Evolutionary conservation across 2,797 vertebrate species (phyloP).

Genomic region (Coilia nasus): DNA sequence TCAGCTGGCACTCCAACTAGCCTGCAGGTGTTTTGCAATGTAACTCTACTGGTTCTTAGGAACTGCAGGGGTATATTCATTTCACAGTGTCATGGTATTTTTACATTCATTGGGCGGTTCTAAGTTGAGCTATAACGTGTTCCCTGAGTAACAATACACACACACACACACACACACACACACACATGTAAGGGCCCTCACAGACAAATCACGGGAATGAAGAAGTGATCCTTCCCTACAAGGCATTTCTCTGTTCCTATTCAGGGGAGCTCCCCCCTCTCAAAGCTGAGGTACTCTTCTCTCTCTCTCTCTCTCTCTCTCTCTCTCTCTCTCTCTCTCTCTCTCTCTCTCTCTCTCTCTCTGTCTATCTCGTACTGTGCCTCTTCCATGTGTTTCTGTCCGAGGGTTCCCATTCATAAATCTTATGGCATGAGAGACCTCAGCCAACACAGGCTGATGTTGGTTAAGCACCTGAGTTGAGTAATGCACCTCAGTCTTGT

Average conservation of each 20-base stretch:
- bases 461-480: not conserved
- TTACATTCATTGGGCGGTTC: not conserved
- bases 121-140: not conserved
- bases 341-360: not conserved
- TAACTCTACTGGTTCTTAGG: not conserved
- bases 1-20: not conserved
- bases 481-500: not conserved
- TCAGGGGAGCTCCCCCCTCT: not conserved
- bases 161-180: constrained; percentile 1
- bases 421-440: not conserved
- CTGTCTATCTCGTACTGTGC: not conserved
- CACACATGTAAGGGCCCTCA: not conserved
- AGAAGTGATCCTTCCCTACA: constrained; percentile 19
- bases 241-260: not conserved
- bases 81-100: not conserved
- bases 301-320: not conserved
- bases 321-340: constrained; percentile 1
- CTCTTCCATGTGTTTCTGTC: not conserved
- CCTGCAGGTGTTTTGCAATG: not conserved
- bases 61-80: not conserved
- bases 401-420: too few species aligned
- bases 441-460: not conserved
- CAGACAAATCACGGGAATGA: not conserved
- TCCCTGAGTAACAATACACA: constrained; percentile 1
- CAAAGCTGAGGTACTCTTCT: not conserved